Evolutionary conservation across 2,113 vertebrate species (phyloP).

Genomic region (Ceuthmochares aereus): DNA sequence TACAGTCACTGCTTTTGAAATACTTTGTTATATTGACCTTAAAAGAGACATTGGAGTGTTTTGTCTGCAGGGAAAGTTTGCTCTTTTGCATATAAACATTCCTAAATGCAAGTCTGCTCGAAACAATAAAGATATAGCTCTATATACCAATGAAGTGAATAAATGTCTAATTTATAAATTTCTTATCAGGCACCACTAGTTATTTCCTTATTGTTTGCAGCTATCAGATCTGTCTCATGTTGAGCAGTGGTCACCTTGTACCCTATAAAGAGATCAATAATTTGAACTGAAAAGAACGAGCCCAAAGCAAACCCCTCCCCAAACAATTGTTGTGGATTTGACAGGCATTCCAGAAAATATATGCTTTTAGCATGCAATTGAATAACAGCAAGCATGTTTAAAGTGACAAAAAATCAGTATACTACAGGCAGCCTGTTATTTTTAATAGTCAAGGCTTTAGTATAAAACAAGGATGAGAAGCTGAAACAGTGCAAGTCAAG

Average conservation of each 20-base stretch:
- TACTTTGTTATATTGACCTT: background rate
- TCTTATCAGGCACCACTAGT: background rate
- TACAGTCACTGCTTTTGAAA: background rate
- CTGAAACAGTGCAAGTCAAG: fast-evolving
- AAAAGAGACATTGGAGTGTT: background rate
- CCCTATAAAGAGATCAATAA: background rate
- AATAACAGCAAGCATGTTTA: background rate
- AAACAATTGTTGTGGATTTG: background rate
- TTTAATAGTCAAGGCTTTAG: background rate
- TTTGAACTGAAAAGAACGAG: background rate
- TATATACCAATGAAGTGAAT: background rate
- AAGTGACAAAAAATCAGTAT: background rate
- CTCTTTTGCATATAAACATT: background rate
- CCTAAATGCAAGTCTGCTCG: background rate
- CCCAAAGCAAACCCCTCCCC: background rate
- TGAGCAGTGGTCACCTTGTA: background rate
- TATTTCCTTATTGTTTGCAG: background rate
- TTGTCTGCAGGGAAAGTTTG: background rate
- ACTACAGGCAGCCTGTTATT: background rate
- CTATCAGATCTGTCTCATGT: background rate
- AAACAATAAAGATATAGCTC: background rate
- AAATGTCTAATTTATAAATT: background rate
- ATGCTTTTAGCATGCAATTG: background rate
- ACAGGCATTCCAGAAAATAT: background rate
- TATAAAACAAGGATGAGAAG: fast-evolving